Conservation (phyloP, 1,140 invertebrate genomes). For the Pseudomyrmex sp. region DNA sequence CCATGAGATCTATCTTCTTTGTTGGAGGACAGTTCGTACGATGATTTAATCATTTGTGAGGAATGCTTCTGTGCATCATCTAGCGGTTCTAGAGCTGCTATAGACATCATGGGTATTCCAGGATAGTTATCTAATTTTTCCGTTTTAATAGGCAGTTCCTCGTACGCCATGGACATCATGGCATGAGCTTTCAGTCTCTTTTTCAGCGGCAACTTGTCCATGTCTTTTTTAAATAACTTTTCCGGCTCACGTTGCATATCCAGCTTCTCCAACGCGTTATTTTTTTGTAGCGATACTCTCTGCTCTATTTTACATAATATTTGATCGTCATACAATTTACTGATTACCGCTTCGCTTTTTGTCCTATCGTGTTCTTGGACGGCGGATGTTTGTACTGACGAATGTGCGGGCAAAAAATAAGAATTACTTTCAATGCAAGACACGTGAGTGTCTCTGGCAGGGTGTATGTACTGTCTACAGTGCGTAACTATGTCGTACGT, state of each 20-base stretch:
- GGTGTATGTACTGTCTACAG: slow-evolving; percentile 78
- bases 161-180: slow-evolving; percentile 70
- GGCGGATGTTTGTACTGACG: slow-evolving; percentile 73
- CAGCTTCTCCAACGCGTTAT: slow-evolving; percentile 68
- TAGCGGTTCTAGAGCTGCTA: slow-evolving; percentile 67
- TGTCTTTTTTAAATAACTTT: slow-evolving; percentile 63
- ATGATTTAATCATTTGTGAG: slow-evolving; percentile 55
- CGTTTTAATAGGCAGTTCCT: slow-evolving; percentile 65
- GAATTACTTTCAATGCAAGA: slow-evolving; percentile 75
- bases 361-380: slow-evolving; percentile 76
- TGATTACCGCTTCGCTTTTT: slow-evolving; percentile 71
- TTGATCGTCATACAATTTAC: slow-evolving; percentile 77
- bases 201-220: slow-evolving; percentile 80
- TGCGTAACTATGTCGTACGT: slow-evolving; percentile 79
- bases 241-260: slow-evolving; percentile 68
- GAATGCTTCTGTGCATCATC: slow-evolving; percentile 51
- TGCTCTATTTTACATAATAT: slow-evolving; percentile 76
- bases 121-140: slow-evolving; percentile 73
- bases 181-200: slow-evolving; percentile 80
- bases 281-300: slow-evolving; percentile 55
- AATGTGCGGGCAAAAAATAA: slow-evolving; percentile 77
- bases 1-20: slow-evolving; percentile 33
- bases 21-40: slow-evolving; percentile 47
- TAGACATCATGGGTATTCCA: slow-evolving; percentile 77
- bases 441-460: slow-evolving; percentile 71